phyloP scores from a whole-genome alignment of 2,797 vertebrate species.

The Poeciliopsis presidionis region DNA sequence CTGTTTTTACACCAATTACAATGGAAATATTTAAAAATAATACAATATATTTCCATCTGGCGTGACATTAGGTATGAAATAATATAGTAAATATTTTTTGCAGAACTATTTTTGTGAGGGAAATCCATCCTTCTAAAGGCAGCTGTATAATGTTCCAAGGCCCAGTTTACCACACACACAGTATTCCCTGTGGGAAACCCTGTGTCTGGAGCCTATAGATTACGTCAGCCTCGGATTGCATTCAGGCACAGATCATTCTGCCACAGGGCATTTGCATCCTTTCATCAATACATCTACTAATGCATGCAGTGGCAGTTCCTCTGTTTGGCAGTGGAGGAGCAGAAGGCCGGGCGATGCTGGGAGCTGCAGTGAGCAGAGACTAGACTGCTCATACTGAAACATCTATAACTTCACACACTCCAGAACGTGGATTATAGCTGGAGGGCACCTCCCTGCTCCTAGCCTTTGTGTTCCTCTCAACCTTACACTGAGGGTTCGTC shows the following conservation, averaged over 20 bases:
- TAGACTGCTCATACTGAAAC: conserved; percentile 12
- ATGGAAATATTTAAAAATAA: not conserved
- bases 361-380: conserved; percentile 19
- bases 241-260: conserved; percentile 55
- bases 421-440: conserved; percentile 26
- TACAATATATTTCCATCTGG: not conserved
- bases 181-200: conserved; percentile 51
- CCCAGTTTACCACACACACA: conserved; percentile 54
- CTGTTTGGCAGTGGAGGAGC: conserved; percentile 43
- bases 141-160: conserved; percentile 25
- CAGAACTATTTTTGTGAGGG: conserved; percentile 12
- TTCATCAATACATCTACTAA: conserved; percentile 64
- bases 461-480: conserved; percentile 9
- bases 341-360: conserved; percentile 31
- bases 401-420: conserved; percentile 30
- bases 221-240: conserved; percentile 56
- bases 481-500: conserved; percentile 6
- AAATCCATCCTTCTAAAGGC: conserved; percentile 29
- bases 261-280: conserved; percentile 67
- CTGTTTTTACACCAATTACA: not conserved
- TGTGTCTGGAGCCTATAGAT: conserved; percentile 65
- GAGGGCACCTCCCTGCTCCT: not conserved
- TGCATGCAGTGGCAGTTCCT: conserved; percentile 55
- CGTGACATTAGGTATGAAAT: not conserved
- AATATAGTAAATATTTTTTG: conserved; percentile 11